phyloP scores from a whole-genome alignment of 2,888 invertebrate species.

The Mamestra brassicae region DNA sequence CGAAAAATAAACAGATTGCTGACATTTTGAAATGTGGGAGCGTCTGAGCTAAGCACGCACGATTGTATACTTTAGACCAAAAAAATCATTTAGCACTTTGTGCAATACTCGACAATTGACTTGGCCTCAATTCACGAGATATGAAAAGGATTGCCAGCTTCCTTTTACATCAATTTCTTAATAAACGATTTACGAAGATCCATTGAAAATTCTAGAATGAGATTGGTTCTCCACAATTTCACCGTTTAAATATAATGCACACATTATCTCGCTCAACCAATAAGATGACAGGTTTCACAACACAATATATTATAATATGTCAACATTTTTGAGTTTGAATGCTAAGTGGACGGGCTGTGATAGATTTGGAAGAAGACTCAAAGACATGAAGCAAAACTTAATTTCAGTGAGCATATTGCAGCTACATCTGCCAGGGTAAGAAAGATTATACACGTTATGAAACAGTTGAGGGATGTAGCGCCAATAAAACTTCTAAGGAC shows the following conservation, averaged over 20 bases:
- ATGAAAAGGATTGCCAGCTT: conserved; percentile 1
- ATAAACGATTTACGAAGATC: no score
- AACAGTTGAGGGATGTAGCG: no score
- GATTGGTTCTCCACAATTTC: not conserved
- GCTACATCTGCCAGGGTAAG: no score
- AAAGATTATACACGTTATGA: no score
- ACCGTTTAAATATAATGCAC: not conserved
- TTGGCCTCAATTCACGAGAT: conserved; percentile 15
- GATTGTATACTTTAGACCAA: conserved; percentile 35
- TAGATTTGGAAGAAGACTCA: no score
- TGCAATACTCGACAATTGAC: conserved; percentile 19
- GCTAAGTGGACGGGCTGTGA: not conserved
- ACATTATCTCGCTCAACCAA: not conserved
- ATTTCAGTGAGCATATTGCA: no score
- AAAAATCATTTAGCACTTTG: conserved; percentile 52
- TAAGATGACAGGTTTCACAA: not conserved
- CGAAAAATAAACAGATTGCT: conserved; percentile 50
- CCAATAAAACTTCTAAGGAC: no score
- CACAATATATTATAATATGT: not conserved
- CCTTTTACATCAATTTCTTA: not conserved
- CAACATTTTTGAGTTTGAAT: not conserved
- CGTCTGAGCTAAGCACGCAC: conserved; percentile 21
- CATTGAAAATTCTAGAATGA: no score
- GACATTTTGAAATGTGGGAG: conserved; percentile 54
- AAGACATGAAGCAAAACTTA: no score